phyloP scores from a whole-genome alignment of 37 sponge, comb jelly and placozoan species.

The Hormiphora californensis region DNA sequence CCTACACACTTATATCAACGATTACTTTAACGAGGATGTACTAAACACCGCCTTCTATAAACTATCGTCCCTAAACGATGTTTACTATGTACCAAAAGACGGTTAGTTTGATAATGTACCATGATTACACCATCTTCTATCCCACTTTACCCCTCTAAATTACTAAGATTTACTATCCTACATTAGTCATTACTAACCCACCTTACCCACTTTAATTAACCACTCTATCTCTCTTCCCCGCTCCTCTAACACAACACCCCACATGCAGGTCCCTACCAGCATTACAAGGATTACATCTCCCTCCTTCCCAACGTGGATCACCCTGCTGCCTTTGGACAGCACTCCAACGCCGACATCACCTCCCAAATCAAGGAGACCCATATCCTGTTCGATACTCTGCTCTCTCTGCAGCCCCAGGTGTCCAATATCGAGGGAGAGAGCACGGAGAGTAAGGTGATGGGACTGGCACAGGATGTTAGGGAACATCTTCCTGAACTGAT shows the following conservation, averaged over 20 bases:
- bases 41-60: constrained; percentile 78
- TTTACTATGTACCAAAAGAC: constrained; percentile 98
- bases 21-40: constrained; percentile 79
- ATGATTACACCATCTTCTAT: not conserved
- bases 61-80: constrained; percentile 58
- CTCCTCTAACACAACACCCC: no score
- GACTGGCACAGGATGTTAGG: constrained; percentile 87
- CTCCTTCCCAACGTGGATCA: constrained; percentile 86
- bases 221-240: not conserved
- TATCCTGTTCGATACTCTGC: constrained; percentile 84
- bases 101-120: constrained; percentile 55
- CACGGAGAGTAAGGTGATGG: constrained; percentile 94
- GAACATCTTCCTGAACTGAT: constrained; percentile 83
- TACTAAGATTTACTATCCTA: not conserved
- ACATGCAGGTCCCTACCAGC: constrained; percentile 50
- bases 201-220: not conserved
- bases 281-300: constrained; percentile 79
- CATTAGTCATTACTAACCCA: not conserved
- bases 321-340: constrained; percentile 99
- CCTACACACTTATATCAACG: constrained; percentile 93
- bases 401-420: constrained; percentile 96
- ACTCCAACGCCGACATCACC: constrained; percentile 98
- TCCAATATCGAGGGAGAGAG: constrained; percentile 83
- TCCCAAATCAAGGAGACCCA: constrained; percentile 98
- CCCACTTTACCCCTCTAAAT: not conserved